Conservation (phyloP, 2,888 invertebrate genomes). For the Chesias legatella region DNA sequence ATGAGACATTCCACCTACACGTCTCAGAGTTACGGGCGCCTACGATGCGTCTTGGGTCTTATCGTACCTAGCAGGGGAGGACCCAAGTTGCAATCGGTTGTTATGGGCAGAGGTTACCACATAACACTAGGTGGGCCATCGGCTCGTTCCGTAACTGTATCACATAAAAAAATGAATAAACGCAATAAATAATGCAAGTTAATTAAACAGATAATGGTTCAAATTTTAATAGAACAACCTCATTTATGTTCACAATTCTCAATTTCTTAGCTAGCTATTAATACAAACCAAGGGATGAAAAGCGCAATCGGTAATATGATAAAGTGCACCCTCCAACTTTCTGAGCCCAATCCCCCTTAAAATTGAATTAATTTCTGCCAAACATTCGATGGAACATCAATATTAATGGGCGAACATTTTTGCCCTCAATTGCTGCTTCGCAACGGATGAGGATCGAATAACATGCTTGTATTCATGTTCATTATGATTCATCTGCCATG, state of each 20-base stretch:
- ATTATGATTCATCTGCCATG: conserved; percentile 8
- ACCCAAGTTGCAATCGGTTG: too few species aligned
- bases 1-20: too few species aligned
- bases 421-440: conserved; percentile 12
- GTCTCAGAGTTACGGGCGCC: too few species aligned
- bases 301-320: conserved; percentile 72
- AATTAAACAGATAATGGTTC: conserved; percentile 34
- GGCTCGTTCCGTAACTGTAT: too few species aligned
- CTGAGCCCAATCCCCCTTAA: conserved; percentile 53
- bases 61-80: too few species aligned
- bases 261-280: conserved; percentile 58
- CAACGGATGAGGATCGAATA: conserved; percentile 14
- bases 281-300: conserved; percentile 54
- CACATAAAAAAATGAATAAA: too few species aligned
- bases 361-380: conserved; percentile 70
- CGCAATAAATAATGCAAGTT: conserved; percentile 30
- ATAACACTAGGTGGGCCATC: too few species aligned
- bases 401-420: conserved; percentile 54
- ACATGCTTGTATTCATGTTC: conserved; percentile 10
- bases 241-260: conserved; percentile 54
- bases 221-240: conserved; percentile 32
- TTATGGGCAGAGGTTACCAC: too few species aligned
- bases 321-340: conserved; percentile 50
- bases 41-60: too few species aligned
- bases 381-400: conserved; percentile 61